Evolutionary conservation across 1,140 invertebrate genomes (phyloP), one percentile per base, ranked within the genome.

Genomic region (Galendromus occidentalis): DNA sequence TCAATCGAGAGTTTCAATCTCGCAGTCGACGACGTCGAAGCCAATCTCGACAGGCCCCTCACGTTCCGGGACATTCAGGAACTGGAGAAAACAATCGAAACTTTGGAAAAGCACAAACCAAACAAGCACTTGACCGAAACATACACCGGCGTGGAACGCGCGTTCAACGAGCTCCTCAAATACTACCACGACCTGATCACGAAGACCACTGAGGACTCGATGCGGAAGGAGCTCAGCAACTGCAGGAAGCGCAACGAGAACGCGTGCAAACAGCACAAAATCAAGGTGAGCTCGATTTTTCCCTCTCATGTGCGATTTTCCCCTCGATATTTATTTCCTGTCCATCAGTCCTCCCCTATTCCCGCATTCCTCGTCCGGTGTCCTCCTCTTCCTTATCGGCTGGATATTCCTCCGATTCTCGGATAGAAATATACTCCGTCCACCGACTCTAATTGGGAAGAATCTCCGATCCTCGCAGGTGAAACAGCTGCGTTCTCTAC

Each of bases 81-180:
- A 25, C 22, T 59, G 51, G 51, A 59, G 2, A 59, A 59, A 33
- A 2, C 33, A 2, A 59, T 59, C 25, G 51, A 59, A 12, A 25
- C 25, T 59, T 22, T 59, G 25, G 51, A 59, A 33, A 59, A 59
- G 22, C 51, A 59, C 25, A 59, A 59, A 59, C 51, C 51, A 25
- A 59, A 59, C 33, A 59, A 59, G 51, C 51, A 59, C 20, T 22
- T 59, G 4, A 25, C 51, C 14, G 51, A 59, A 59, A 33, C 17
- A 1, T 59, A 59, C 22, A 14, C 22, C 14, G 22, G 25, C 14
- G 25, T 59, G 14, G 51, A 59, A 59, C 51, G 51, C 25, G 33
- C 25, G 12, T 59, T 59, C 33, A 59, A 17, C 51, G 51, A 59
- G 51, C 51, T 59, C 14, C 51, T 59, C 51, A 59, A 59, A 22